phyloP scores from a whole-genome alignment of 2,113 vertebrate genomes.

The Pteronura brasiliensis region DNA sequence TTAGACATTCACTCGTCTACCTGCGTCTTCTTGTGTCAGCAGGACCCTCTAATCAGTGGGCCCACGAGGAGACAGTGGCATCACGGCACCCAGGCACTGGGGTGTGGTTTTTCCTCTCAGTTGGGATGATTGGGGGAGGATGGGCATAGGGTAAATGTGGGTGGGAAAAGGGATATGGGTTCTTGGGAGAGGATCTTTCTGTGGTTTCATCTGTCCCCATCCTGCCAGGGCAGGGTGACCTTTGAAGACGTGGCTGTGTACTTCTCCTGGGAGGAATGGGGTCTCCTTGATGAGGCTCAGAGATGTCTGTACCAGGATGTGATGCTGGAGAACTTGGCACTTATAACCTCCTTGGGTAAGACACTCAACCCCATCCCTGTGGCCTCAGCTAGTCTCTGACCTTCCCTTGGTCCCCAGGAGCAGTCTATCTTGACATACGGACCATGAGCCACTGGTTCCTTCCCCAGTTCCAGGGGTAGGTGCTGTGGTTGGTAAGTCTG shows the following conservation, averaged over 20 bases:
- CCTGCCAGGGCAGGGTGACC: slow-evolving; percentile 13
- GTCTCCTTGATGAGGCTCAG: slow-evolving; percentile 44
- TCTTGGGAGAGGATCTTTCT: neutral
- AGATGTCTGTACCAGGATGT: slow-evolving; percentile 39
- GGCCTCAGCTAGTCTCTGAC: neutral
- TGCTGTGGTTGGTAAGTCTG: neutral
- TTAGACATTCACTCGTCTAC: neutral
- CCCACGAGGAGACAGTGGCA: neutral
- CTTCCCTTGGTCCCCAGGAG: neutral
- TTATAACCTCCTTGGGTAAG: slow-evolving; percentile 44
- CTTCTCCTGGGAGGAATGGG: slow-evolving; percentile 50
- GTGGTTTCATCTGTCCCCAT: neutral
- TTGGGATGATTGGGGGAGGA: neutral
- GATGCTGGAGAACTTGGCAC: slow-evolving; percentile 58
- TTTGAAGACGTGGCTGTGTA: slow-evolving; percentile 43
- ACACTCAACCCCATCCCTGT: neutral
- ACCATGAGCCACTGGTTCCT: neutral
- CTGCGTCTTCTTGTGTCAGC: neutral
- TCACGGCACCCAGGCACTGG: neutral
- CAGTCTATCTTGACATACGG: neutral
- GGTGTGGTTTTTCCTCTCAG: neutral
- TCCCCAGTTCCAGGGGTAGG: too few relatives aligned
- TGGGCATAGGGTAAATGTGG: neutral
- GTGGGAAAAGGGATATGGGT: neutral
- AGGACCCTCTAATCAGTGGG: neutral